Evolutionary conservation across 92 coral and sea anemone species (phyloP).

Genomic region (Paragorgia papillata): DNA sequence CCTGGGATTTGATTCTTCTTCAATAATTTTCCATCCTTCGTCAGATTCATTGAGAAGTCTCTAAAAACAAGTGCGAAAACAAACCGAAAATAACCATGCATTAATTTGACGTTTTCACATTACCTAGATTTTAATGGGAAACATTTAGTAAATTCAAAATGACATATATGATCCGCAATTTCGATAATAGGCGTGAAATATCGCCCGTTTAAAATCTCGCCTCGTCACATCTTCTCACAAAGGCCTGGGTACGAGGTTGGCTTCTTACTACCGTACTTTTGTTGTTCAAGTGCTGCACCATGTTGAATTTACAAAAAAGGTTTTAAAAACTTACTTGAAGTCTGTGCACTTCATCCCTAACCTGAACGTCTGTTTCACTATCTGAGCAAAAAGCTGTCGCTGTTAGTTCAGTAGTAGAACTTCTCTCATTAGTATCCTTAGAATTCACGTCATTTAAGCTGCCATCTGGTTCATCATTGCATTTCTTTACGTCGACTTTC

Average conservation of each 20-base stretch:
- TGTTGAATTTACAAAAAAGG: too few species aligned
- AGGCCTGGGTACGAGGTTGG: too few species aligned
- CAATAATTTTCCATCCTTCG: slow-evolving; percentile 79
- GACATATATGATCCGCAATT: too few species aligned
- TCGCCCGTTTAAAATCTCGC: too few species aligned
- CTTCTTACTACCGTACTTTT: too few species aligned
- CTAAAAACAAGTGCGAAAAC: slow-evolving; percentile 30
- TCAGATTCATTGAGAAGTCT: slow-evolving; percentile 78
- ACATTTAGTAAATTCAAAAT: too few species aligned
- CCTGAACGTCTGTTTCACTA: not conserved
- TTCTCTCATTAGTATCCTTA: not conserved
- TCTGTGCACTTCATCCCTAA: slow-evolving; percentile 1
- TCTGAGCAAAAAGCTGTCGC: slow-evolving; percentile 6
- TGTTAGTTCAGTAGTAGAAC: not conserved
- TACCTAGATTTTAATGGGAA: too few species aligned
- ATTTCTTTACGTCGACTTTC: not conserved
- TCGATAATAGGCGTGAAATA: too few species aligned
- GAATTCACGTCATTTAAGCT: not conserved
- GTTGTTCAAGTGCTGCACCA: too few species aligned
- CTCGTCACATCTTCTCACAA: too few species aligned
- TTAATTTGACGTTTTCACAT: too few species aligned
- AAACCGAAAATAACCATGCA: too few species aligned
- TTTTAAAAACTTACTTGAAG: slow-evolving; percentile 24
- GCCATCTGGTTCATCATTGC: not conserved
- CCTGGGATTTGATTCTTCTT: slow-evolving; percentile 78